Evolutionary conservation across 2,113 vertebrate genomes (phyloP).

Genomic region (Aspiorhynchus laticeps): DNA sequence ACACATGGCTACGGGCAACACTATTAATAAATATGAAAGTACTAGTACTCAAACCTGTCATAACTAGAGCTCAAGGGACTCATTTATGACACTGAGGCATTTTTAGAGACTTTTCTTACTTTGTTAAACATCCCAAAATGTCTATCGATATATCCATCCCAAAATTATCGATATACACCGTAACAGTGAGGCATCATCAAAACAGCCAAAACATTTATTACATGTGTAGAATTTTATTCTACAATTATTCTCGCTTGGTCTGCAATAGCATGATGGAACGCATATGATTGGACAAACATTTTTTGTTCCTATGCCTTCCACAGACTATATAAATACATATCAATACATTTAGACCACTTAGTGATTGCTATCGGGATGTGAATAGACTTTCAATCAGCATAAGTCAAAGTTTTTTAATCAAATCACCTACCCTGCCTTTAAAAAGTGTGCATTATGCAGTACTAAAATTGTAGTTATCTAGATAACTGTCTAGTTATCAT

Average conservation of each 20-base stretch:
- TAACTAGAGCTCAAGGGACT: background rate
- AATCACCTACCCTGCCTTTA: no score
- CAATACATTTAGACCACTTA: no score
- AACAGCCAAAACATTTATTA: background rate
- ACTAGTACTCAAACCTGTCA: background rate
- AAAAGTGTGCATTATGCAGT: background rate
- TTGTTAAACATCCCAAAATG: background rate
- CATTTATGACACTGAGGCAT: background rate
- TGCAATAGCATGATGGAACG: no score
- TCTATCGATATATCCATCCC: background rate
- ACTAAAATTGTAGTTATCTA: no score
- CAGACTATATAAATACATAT: no score
- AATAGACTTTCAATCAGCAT: no score
- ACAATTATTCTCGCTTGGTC: no score
- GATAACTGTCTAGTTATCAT: no score
- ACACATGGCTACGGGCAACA: conserved; percentile 49
- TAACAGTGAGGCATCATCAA: background rate
- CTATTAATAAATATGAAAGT: conserved; percentile 14
- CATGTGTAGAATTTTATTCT: background rate
- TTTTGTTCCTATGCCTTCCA: no score
- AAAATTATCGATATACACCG: background rate
- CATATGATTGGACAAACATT: no score
- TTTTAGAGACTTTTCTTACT: conserved; percentile 3
- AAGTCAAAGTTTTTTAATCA: no score
- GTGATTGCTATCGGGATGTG: no score